These are phyloP conservation scores for Oncorhynchus nerka DNA, from an alignment of 2,113 vertebrate species.

Conservation along the genomic window DNA sequence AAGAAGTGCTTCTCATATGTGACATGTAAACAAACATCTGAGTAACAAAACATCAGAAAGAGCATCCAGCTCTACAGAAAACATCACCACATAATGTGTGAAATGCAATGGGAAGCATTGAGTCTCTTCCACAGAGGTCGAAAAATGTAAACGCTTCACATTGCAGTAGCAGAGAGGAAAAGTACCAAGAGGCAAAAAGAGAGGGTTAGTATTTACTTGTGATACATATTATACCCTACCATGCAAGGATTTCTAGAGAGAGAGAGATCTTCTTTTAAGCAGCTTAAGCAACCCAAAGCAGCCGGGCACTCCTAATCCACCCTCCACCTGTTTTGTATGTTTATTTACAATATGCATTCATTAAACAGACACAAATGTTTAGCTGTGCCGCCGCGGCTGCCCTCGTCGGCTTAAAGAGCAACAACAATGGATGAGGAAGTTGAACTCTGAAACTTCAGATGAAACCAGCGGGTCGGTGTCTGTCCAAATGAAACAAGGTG, in stretches of 20 bases:
- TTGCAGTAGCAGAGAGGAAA: neutral
- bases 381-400: no score
- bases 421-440: no score
- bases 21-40: neutral
- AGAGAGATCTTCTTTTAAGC: neutral
- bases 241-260: no score
- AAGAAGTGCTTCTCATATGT: no score
- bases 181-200: neutral
- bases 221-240: neutral
- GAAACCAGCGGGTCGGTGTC: no score
- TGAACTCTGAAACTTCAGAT: no score
- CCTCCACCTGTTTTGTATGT: no score
- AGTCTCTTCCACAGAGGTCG: neutral
- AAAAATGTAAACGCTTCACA: neutral
- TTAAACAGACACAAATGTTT: no score
- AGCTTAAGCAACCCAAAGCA: neutral
- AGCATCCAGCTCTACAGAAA: neutral
- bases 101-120: neutral
- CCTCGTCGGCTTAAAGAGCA: no score
- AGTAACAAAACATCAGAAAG: neutral
- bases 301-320: neutral
- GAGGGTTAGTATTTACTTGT: neutral
- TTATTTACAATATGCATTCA: no score
- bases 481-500: no score
- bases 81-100: neutral